Percentiles rank a stretch among this genome's conserved stretches.
These are phyloP conservation scores for Olivierus martensii DNA, from an alignment of 1,140 invertebrate genomes.

Conservation along the genomic window DNA sequence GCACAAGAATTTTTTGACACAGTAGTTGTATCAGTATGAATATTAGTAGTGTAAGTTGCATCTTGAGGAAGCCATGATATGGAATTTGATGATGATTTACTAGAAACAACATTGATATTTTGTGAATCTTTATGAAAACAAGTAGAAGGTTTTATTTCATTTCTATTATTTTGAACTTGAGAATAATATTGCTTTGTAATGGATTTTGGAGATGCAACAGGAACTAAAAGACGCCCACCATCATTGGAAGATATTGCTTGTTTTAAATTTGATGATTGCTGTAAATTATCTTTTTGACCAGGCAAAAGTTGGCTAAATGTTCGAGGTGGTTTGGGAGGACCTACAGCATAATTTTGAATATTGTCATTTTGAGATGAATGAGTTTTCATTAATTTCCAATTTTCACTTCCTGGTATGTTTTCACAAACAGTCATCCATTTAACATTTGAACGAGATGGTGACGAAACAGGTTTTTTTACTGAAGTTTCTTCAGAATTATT, in stretches of 20 bases:
- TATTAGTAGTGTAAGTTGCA: too few relatives aligned
- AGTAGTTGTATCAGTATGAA: too few relatives aligned
- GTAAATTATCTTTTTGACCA: not conserved
- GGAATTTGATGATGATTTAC: too few relatives aligned
- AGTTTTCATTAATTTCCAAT: not conserved
- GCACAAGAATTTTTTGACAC: too few relatives aligned
- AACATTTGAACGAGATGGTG: not conserved
- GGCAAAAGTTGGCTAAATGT: slow-evolving; percentile 6
- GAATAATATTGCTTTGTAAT: too few relatives aligned
- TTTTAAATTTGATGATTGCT: slow-evolving; percentile 1
- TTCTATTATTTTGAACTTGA: too few relatives aligned
- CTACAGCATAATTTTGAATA: not conserved
- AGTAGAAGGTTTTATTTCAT: too few relatives aligned
- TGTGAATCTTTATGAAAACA: too few relatives aligned
- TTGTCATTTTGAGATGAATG: not conserved
- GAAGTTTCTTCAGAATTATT: not conserved
- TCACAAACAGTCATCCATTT: not conserved
- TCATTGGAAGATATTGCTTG: slow-evolving; percentile 9
- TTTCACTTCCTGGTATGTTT: not conserved
- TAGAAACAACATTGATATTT: too few relatives aligned
- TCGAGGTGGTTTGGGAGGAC: slow-evolving; percentile 17
- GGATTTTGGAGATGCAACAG: slow-evolving; percentile 16
- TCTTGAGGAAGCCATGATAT: too few relatives aligned
- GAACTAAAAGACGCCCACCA: slow-evolving; percentile 15
- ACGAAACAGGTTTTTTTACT: not conserved